A percentile compares a stretch with the other conserved stretches of the same genome.
Conservation (phyloP, 2,797 vertebrate species). For the Enteromius thamalakanensis region DNA sequence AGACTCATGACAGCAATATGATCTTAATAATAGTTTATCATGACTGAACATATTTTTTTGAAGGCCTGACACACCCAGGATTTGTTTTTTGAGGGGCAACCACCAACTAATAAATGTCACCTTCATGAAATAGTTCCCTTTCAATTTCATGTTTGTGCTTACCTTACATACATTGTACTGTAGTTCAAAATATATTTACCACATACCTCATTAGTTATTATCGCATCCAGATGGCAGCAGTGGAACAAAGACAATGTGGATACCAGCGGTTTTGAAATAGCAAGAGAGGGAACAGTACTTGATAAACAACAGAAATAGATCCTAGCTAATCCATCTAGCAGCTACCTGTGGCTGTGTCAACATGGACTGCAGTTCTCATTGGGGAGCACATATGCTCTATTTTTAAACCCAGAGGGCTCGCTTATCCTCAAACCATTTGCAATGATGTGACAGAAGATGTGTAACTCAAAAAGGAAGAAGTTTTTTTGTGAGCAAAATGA, state of each 20-base stretch:
- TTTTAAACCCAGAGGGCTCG: slow-evolving; percentile 65
- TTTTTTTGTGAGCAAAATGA: too few species aligned
- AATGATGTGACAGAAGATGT: slow-evolving; percentile 8
- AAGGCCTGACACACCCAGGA: not conserved
- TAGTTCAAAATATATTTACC: slow-evolving; percentile 6
- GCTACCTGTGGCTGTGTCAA: slow-evolving; percentile 67
- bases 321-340: slow-evolving; percentile 67
- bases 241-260: slow-evolving; percentile 39
- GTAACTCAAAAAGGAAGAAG: not conserved
- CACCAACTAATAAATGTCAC: not conserved
- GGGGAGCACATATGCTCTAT: slow-evolving; percentile 66
- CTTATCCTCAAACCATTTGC: slow-evolving; percentile 11
- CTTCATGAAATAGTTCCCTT: not conserved
- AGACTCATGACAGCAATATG: not conserved
- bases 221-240: slow-evolving; percentile 13
- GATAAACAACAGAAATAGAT: slow-evolving; percentile 73
- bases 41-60: not conserved
- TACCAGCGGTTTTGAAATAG: slow-evolving; percentile 44
- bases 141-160: not conserved
- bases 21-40: not conserved
- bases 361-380: slow-evolving; percentile 61
- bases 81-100: not conserved
- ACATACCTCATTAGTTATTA: slow-evolving; percentile 4
- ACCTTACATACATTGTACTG: not conserved
- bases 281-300: slow-evolving; percentile 53